Percentiles rank a stretch among this genome's conserved stretches.
Evolutionary conservation across 1,140 invertebrate genomes (phyloP).

Genomic region (Theocolax elegans): DNA sequence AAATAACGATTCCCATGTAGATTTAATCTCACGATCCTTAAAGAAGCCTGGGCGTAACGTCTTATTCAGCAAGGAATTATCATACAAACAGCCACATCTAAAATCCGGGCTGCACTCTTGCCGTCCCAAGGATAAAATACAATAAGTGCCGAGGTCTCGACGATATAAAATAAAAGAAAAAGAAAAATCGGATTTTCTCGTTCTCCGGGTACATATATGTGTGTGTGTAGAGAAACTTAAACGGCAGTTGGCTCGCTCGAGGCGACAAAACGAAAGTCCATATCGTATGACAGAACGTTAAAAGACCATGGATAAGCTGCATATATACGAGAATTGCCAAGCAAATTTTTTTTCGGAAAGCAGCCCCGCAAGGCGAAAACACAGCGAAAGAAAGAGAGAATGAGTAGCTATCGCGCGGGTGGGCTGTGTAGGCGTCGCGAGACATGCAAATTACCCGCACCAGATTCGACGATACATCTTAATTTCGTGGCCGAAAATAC

Average conservation of each 20-base stretch:
- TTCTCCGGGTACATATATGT: neutral
- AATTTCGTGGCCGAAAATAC: slow-evolving; percentile 61
- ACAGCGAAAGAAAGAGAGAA: slow-evolving; percentile 1
- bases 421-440: slow-evolving; percentile 56
- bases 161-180: neutral
- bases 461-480: slow-evolving; percentile 67
- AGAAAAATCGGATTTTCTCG: slow-evolving; percentile 11
- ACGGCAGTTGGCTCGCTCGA: too few relatives aligned
- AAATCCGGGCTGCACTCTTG: neutral
- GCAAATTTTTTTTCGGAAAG: too few relatives aligned
- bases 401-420: slow-evolving; percentile 27
- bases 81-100: slow-evolving; percentile 14
- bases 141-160: neutral
- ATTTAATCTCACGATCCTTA: too few relatives aligned
- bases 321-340: neutral
- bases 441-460: slow-evolving; percentile 65
- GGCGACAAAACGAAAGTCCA: neutral
- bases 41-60: too few relatives aligned
- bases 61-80: slow-evolving; percentile 18
- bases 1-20: slow-evolving; percentile 9
- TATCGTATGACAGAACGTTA: neutral
- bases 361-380: neutral
- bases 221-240: too few relatives aligned
- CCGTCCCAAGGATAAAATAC: neutral
- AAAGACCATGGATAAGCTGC: neutral